phyloP scores from a whole-genome alignment of 2,888 invertebrate genomes.

The Tachystola acroxantha region DNA sequence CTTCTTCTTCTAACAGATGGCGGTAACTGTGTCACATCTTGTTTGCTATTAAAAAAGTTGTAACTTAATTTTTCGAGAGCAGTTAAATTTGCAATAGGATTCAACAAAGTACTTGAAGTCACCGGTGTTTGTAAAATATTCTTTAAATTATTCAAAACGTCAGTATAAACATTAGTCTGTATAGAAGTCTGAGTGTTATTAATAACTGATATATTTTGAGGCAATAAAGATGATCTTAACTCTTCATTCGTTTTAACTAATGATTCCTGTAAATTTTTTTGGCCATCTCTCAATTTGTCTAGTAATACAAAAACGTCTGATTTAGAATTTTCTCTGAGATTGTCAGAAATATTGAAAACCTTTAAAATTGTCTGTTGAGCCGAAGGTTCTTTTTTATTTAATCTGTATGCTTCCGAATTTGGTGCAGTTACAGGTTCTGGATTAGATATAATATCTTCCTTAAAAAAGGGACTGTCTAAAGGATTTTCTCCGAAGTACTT shows the following conservation, averaged over 20 bases:
- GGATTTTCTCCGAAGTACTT: slow-evolving; percentile 88
- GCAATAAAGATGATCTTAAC: slow-evolving; percentile 12
- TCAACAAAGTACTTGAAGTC: slow-evolving; percentile 3
- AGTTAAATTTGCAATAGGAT: slow-evolving; percentile 4
- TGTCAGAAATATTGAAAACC: slow-evolving; percentile 13
- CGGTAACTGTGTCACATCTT: slow-evolving; percentile 28
- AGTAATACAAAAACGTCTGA: slow-evolving; percentile 28
- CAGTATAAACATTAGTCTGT: slow-evolving; percentile 59
- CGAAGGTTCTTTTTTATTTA: slow-evolving; percentile 16
- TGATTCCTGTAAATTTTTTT: slow-evolving; percentile 20
- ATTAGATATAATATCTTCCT: slow-evolving; percentile 69
- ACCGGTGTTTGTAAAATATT: slow-evolving; percentile 14
- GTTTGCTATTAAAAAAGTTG: slow-evolving; percentile 28
- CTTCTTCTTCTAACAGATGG: slow-evolving; percentile 40
- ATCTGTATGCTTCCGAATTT: slow-evolving; percentile 27
- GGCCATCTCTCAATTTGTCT: slow-evolving; percentile 29
- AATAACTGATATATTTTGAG: slow-evolving; percentile 9
- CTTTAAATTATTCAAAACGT: slow-evolving; percentile 66
- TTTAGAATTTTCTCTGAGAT: slow-evolving; percentile 17
- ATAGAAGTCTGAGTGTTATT: slow-evolving; percentile 16
- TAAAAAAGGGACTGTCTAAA: slow-evolving; percentile 85
- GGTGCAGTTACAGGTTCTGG: slow-evolving; percentile 60
- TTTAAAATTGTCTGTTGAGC: slow-evolving; percentile 15
- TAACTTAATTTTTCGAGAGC: slow-evolving; percentile 23
- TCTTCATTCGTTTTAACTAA: slow-evolving; percentile 18